Conservation (phyloP, 2,113 vertebrate genomes). For the Macrotis lagotis region DNA sequence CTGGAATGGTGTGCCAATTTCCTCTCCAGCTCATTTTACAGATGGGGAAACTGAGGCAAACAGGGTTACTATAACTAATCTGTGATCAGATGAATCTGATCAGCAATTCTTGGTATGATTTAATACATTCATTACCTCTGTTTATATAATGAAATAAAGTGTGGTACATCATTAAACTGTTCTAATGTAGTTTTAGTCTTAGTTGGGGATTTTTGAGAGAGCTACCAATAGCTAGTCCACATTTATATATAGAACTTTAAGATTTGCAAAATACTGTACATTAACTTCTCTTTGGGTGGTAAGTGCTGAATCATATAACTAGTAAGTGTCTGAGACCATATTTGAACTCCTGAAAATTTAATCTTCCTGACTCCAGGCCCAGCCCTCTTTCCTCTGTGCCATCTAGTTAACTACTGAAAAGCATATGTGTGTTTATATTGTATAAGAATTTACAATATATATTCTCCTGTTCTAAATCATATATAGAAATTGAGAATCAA, state of each 20-base stretch:
- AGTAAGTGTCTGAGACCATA: not conserved
- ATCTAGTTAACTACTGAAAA: not conserved
- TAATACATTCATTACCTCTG: not conserved
- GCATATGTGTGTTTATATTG: not conserved
- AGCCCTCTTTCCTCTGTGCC: not conserved
- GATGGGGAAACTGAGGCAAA: not conserved
- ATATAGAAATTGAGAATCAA: not conserved
- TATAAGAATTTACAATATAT: not conserved
- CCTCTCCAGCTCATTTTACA: too few relatives aligned
- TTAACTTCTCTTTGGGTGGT: too few relatives aligned
- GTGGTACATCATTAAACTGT: not conserved
- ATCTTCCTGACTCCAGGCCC: not conserved
- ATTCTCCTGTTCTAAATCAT: not conserved
- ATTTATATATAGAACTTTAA: not conserved
- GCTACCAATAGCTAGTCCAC: not conserved
- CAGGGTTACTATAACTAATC: too few relatives aligned
- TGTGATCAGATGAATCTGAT: constrained; percentile 95
- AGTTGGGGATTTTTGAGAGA: constrained; percentile 9
- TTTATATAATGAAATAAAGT: not conserved
- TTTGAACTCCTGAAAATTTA: not conserved
- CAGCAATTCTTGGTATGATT: constrained; percentile 94
- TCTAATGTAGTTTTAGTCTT: not conserved
- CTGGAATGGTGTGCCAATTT: too few relatives aligned
- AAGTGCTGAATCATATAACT: not conserved
- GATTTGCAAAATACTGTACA: not conserved